Evolutionary conservation across 2,797 vertebrate genomes (phyloP).

Genomic region (Ambastaia sidthimunki): DNA sequence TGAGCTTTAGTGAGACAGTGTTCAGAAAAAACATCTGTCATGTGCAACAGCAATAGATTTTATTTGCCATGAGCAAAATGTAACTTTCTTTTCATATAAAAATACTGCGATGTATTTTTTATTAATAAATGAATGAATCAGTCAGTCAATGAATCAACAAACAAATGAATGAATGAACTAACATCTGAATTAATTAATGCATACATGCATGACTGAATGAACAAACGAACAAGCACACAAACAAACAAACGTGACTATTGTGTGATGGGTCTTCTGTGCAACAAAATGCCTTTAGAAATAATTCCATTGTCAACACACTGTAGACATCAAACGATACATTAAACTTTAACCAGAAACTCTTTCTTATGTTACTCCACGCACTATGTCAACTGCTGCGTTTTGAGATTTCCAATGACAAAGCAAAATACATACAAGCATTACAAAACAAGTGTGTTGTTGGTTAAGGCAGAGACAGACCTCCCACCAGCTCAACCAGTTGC

Average conservation of each 20-base stretch:
- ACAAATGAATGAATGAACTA: background rate
- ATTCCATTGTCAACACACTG: background rate
- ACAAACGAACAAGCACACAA: background rate
- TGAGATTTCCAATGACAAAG: background rate
- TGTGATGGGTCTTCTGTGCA: background rate
- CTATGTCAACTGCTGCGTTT: conserved; percentile 5
- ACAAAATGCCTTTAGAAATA: background rate
- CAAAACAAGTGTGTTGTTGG: conserved; percentile 29
- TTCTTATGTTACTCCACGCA: background rate
- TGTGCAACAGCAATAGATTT: conserved; percentile 28
- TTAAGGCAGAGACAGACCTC: conserved; percentile 8
- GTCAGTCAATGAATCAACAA: background rate
- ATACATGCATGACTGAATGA: background rate
- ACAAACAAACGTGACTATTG: background rate
- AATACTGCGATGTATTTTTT: background rate
- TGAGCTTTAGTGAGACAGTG: background rate
- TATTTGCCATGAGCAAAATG: conserved; percentile 21
- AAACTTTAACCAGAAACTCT: background rate
- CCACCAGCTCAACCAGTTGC: conserved; percentile 11
- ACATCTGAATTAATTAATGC: background rate
- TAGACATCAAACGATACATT: background rate
- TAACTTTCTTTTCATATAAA: conserved; percentile 3
- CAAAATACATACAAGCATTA: conserved; percentile 7
- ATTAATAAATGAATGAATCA: background rate
- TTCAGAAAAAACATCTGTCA: conserved; percentile 37